Base-by-base conservation (phyloP, 35 echinoderm and acorn worm species). In the Amphiura filiformis region DNA sequence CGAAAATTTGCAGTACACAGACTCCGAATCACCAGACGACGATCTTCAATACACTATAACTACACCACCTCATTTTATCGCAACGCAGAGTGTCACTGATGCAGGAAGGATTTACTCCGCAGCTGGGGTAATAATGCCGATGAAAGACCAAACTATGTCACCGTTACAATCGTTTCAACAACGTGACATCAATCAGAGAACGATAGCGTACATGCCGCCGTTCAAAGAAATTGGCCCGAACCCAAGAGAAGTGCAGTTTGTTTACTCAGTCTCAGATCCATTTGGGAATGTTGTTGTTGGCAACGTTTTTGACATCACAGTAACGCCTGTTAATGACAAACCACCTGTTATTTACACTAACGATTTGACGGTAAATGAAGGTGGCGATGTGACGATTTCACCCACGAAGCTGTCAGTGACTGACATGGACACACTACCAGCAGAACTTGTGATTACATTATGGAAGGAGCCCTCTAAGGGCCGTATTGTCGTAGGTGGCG, bases 131-230 rank as follows among this genome's bases (percentile, higher is more conserved):
- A 70, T 86, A 17, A 87, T 94, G 86, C 92, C 89, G 0, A 82
- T 87, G 49, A 98, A 98, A 89, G 90, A 94, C 80, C 92, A 87
- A 28, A 65, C 76, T 1, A 38, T 81, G 9, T 80, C 82, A 36
- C 39, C 89, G 12, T 34, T 99, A 39, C 39, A 83, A 13, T 90
- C 92, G 5, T 99, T 99, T 37, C 88, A 89, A 28, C 96, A 99
- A 81, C 39, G 56, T 1, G 83, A 94, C 31, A 86, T 99, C 39
- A 92, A 95, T 77, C 77, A 87, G 20, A 76, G 80, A 34, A 99
- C 87, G 11, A 92, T 99, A 49, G 96, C 92, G 14, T 99, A 91
- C 85, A 99, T 94, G 96, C 80, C 96, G 12, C 96, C 96, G 0
- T 93, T 94, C 42, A 94, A 94, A 42, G 96, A 99, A 83, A 91